Percentiles rank a stretch among this genome's conserved stretches.
Evolutionary conservation across 2,888 invertebrate genomes (phyloP).

Genomic region (Leistus spinibarbis): DNA sequence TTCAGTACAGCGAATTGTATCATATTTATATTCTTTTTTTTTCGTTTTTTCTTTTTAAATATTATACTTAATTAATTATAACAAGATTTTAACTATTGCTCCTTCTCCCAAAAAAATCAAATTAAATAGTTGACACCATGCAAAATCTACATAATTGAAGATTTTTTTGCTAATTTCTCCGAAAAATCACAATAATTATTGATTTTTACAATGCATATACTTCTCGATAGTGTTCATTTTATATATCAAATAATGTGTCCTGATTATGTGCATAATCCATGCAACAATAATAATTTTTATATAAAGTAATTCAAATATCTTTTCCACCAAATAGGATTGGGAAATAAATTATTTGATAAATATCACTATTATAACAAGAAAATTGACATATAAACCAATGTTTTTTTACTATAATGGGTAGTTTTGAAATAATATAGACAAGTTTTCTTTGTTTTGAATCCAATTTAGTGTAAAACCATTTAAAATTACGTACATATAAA

Average conservation of each 20-base stretch:
- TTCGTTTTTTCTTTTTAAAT: not conserved
- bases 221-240: not conserved
- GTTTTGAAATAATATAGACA: not conserved
- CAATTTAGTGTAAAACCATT: not conserved
- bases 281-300: not conserved
- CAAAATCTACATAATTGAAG: not conserved
- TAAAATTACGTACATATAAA: not conserved
- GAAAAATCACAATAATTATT: not conserved
- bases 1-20: slow-evolving; percentile 33
- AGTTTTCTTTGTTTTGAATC: not conserved
- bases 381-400: not conserved
- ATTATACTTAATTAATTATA: slow-evolving; percentile 35
- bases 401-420: not conserved
- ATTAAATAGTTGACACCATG: not conserved
- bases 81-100: slow-evolving; percentile 31
- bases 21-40: slow-evolving; percentile 3
- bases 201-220: not conserved
- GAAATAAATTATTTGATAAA: not conserved
- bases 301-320: not conserved
- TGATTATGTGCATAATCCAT: not conserved
- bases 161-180: not conserved
- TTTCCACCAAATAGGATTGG: not conserved
- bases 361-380: not conserved
- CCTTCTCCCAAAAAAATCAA: slow-evolving; percentile 30
- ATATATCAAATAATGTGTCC: not conserved